Base-by-base conservation (phyloP, 1,140 invertebrate genomes). In the Antheraea mylitta region DNA sequence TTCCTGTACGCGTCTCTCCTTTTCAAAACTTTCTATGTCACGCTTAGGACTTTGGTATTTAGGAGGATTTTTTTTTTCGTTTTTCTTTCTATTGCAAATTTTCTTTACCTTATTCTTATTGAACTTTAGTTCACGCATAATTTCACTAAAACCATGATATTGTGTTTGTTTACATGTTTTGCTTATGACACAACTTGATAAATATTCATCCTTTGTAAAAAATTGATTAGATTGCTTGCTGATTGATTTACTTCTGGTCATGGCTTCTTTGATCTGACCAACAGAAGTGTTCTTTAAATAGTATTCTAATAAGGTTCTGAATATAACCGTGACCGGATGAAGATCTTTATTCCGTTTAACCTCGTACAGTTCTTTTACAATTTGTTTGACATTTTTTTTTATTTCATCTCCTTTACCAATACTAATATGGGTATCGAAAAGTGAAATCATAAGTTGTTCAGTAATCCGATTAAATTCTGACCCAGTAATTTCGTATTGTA, bases 231-330 rank as follows among this genome's bases (percentile, higher is more conserved):
- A 88, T 16, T 78, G 84, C 72, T 65, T 78, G 18, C 75, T 73
- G 66, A 82, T 74, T 8, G 84, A 81, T 73, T 80, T 84, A 0
- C 72, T 76, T 38, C 64, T 63, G 67, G 64, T 83, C 3, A 78
- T 72, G 3, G 78, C 70, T 18, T 79, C 38, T 66, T 81, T 79
- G 19, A 82, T 65, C 36, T 68, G 74, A 36, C 74, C 70, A 18
- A 66, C 19, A 11, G 67, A 65, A 1, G 79, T 83, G 45, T 83
- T 78, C 63, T 80, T 83, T 18, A 90, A 70, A 84, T 83, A 91
- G 75, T 83, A 90, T 61, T 91, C 84, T 66, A 88, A 70, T 11
- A 90, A 70, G 59, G 73, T 81, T 76, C 81, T 85, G 59, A 91
- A 88, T 48, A 91, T 66, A 7, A 76, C 73, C 70, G 84, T 89